A percentile compares a stretch with the other conserved stretches of the same genome.
phyloP scores from a whole-genome alignment of 2,113 vertebrate genomes.

The Oncorhynchus tshawytscha region DNA sequence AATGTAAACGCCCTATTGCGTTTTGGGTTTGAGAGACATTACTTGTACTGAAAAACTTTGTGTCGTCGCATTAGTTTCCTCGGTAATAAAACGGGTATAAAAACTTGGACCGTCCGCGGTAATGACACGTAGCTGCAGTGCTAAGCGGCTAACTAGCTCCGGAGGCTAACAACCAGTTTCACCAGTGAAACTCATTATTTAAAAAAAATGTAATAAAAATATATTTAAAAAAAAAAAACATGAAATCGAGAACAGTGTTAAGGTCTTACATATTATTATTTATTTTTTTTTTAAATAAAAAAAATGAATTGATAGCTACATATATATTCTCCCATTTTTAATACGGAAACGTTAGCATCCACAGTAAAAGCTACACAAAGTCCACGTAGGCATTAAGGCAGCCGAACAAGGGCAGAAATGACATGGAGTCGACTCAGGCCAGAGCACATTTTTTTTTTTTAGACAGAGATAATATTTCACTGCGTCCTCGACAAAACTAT shows the following conservation, averaged over 20 bases:
- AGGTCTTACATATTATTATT: background rate
- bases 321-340: background rate
- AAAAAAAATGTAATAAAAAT: background rate
- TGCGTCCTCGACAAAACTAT: background rate
- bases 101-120: constrained; percentile 69
- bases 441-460: constrained; percentile 25
- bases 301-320: background rate
- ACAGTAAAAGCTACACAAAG: constrained; percentile 46
- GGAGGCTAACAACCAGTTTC: background rate
- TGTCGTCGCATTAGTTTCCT: background rate
- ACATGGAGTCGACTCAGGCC: constrained; percentile 70
- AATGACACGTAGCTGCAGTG: constrained; percentile 76
- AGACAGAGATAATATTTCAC: background rate
- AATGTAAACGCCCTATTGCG: too few relatives aligned
- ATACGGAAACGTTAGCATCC: background rate
- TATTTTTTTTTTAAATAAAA: too few relatives aligned
- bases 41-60: background rate
- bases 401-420: constrained; percentile 61
- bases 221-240: background rate
- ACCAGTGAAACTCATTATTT: background rate
- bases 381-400: constrained; percentile 77
- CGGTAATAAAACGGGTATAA: constrained; percentile 47
- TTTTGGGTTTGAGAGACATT: background rate
- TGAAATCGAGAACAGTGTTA: background rate
- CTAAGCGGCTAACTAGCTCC: constrained; percentile 20